Evolutionary conservation across 2,797 vertebrate species (phyloP).

Genomic region (Cirrhinus mrigala): DNA sequence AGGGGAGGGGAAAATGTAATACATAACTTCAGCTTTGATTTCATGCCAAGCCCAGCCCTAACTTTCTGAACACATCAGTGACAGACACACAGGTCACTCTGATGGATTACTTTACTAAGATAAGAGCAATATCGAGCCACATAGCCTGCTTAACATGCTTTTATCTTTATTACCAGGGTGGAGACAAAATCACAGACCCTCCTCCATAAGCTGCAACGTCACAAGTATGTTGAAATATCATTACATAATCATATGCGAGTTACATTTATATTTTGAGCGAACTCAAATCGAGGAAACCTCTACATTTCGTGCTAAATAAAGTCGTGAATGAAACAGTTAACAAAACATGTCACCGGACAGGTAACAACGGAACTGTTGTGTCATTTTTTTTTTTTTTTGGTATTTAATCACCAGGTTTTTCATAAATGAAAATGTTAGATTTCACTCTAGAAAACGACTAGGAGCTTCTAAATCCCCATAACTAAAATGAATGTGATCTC

Average conservation of each 20-base stretch:
- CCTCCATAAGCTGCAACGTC: conserved; percentile 36
- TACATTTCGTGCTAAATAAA: neutral
- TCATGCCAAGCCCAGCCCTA: neutral
- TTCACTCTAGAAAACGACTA: conserved; percentile 44
- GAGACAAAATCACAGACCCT: conserved; percentile 54
- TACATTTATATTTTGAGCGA: neutral
- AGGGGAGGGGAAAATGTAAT: conserved; percentile 19
- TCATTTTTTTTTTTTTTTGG: neutral
- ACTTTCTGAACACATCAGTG: conserved; percentile 16
- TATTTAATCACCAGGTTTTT: conserved; percentile 34
- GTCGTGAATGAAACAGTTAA: neutral
- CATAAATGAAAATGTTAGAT: conserved; percentile 46
- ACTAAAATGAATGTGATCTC: conserved; percentile 63
- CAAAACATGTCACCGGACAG: neutral
- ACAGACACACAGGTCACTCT: conserved; percentile 44
- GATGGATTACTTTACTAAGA: conserved; percentile 61
- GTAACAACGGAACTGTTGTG: neutral
- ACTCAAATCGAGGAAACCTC: neutral
- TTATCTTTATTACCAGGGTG: conserved; percentile 62
- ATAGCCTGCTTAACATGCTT: conserved; percentile 63
- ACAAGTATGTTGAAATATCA: conserved; percentile 43
- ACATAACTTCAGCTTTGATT: conserved; percentile 19
- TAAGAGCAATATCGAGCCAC: conserved; percentile 55
- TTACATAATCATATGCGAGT: conserved; percentile 35
- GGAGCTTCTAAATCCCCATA: conserved; percentile 56